Base-by-base conservation (phyloP, 2,888 invertebrate genomes). In the Dolomedes plantarius region DNA sequence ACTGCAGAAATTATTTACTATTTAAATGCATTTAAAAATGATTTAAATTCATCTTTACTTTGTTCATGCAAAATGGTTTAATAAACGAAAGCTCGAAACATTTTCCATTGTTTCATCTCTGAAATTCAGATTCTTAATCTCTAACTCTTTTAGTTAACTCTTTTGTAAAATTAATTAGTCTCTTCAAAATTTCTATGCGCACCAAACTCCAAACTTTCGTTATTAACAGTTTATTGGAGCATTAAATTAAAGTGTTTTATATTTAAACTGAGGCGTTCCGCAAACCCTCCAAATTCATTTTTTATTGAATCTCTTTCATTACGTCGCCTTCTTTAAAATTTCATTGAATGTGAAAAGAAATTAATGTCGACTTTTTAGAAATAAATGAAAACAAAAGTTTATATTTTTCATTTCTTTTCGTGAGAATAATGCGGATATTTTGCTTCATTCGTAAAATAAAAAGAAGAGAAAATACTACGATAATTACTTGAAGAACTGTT, bases 241-340 rank as follows among this genome's bases (percentile, higher is more conserved):
- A 9, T 46, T 46, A 46, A 46, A 46, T 46, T 46, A 46, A 46
- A 46, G 41, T 46, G 16, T 46, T 46, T 46, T 46, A 46, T 46
- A 46, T 46, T 46, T 46, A 46, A 46, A 5, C n/a, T n/a, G n/a
- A n/a, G n/a, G 36, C 9, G 5, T 36, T 36, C 36, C 9, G 16
- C 2, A 13, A 9, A 16, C 6, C 16, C 46, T 13, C 6, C 13
- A 46, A 46, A 46, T 13, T 16, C 16, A 46, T 46, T 46, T 46
- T 46, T 46, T 9, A 9, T 46, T 9, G 13, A 16, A 46, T 46
- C 6, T 16, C 16, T 46, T 46, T 13, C 16, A 46, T 13, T 46
- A 46, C 2, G 41, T 46, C 16, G 9, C 41, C 9, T 46, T 46
- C 41, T 13, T 46, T 46, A 46, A 16, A 13, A 2, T 46, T 46